phyloP scores from a whole-genome alignment of 2,888 invertebrate species.

The Eupsilia transversa region DNA sequence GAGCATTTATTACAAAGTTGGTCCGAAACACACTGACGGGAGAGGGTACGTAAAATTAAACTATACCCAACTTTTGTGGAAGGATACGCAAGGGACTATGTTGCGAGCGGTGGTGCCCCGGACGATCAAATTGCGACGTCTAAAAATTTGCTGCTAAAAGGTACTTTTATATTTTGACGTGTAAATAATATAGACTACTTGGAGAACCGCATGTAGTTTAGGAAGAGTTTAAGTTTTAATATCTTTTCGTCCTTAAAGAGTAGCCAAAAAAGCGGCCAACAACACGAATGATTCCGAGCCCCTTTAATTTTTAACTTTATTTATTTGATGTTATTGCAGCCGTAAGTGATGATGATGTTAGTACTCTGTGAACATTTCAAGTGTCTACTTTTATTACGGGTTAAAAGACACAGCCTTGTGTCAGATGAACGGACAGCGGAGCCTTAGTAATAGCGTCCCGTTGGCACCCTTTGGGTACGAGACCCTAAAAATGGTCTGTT shows the following conservation, averaged over 20 bases:
- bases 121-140: slow-evolving; percentile 52
- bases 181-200: slow-evolving; percentile 36
- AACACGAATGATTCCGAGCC: background rate
- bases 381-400: background rate
- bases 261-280: background rate
- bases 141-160: slow-evolving; percentile 38
- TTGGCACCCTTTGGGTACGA: background rate
- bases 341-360: too few species aligned
- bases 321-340: background rate
- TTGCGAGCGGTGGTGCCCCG: slow-evolving; percentile 29
- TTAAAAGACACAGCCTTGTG: background rate
- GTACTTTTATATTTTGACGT: slow-evolving; percentile 34
- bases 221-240: slow-evolving; percentile 9
- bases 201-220: slow-evolving; percentile 12
- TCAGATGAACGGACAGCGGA: background rate
- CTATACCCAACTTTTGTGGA: slow-evolving; percentile 69
- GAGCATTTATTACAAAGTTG: slow-evolving; percentile 75
- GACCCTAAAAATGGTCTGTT: background rate
- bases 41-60: slow-evolving; percentile 76
- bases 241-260: background rate
- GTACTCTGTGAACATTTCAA: background rate
- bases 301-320: background rate
- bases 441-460: background rate
- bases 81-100: slow-evolving; percentile 59
- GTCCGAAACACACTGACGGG: slow-evolving; percentile 68